Base-by-base conservation (phyloP, 2,888 invertebrate genomes). In the Hyppa rectilinea region DNA sequence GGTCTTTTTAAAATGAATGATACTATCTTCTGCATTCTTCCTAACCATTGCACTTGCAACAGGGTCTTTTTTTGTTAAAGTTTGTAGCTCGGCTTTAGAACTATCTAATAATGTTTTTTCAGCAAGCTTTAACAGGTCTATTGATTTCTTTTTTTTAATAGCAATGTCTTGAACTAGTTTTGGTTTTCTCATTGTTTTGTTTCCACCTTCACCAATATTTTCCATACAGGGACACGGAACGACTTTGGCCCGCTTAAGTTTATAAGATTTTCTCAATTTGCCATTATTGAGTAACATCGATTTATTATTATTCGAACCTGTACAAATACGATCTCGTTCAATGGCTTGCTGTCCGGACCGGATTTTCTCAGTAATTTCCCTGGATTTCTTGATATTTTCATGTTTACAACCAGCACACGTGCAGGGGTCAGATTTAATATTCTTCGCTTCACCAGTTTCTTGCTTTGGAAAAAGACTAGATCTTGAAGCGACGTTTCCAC, bases 371-470 rank as follows among this genome's bases (percentile, higher is more conserved):
- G 82, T 43, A 5, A 82, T 62, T 49, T 79, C 76, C 23, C 77
- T 85, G 1, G 87, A 86, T 12, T 81, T 73, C 12, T 34, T 38
- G 66, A 81, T 69, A 84, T 88, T 26, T 53, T 85, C 83, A 36
- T 88, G 72, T 81, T 88, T 84, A 62, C 20, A 36, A 50, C 82
- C 81, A 4, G 88, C 83, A 74, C 92, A 91, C 4, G 90, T 90
- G 76, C 93, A 92, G 20, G 92, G 92, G 58, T 92, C 93, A 6
- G 93, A 93, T 61, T 81, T 87, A 43, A 90, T 89, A 64, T 87
- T 82, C 80, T 92, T 92, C 3, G 89, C 78, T 81, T 85, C 81
- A 60, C 76, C 61, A 34, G 62, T 53, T 76, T 75, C 83, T 52
- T 80, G 80, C 52, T 79, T 85, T 53, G 82, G 78, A 36, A 74